Evolutionary conservation across 92 coral and sea anemone species (phyloP).

Genomic region (Desmophyllum pertusum): DNA sequence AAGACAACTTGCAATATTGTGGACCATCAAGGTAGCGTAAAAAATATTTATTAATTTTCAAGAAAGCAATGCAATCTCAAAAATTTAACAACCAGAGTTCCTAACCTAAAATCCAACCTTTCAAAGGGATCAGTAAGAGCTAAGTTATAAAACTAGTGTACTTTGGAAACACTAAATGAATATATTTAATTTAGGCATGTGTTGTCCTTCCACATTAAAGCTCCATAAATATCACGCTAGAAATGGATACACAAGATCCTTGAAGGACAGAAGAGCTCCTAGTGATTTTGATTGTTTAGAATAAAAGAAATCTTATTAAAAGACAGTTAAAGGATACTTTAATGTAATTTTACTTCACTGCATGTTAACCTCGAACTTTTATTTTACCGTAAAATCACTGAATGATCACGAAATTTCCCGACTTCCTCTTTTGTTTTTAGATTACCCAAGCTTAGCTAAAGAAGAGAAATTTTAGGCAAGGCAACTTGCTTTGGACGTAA

Average conservation of each 20-base stretch:
- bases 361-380: neutral
- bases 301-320: neutral
- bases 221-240: neutral
- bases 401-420: slow-evolving; percentile 7
- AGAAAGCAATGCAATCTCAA: neutral
- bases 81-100: neutral
- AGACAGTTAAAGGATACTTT: neutral
- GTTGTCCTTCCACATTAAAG: slow-evolving; percentile 14
- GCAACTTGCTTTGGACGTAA: neutral
- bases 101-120: neutral
- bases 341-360: neutral
- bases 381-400: neutral
- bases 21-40: neutral
- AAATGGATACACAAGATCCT: neutral
- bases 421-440: slow-evolving; percentile 29
- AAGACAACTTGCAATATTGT: neutral
- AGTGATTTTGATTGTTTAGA: neutral
- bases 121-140: neutral
- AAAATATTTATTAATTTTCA: neutral
- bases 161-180: neutral
- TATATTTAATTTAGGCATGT: slow-evolving; percentile 2
- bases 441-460: neutral
- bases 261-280: neutral
- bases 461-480: neutral
- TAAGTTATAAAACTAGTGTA: neutral